Base-by-base conservation (phyloP, 2,888 invertebrate species). In the Theristus sp. region DNA sequence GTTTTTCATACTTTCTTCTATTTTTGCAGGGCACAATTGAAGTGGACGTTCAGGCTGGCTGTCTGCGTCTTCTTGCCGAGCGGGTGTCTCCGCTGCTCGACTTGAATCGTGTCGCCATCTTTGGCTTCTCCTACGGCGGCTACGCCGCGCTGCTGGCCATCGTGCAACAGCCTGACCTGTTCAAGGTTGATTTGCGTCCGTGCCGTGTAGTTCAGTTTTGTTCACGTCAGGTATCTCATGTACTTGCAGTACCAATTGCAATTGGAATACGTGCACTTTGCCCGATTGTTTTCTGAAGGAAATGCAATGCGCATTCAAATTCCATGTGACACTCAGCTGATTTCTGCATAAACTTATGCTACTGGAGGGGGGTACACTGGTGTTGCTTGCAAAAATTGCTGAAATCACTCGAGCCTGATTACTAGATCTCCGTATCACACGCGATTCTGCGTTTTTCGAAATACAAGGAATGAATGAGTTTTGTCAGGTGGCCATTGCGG, bases 81-180 rank as follows among this genome's bases (percentile, higher is more conserved):
- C 27, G 31, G 89, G 0, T 84, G 86, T 64, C 84, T 86, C 64
- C 84, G 84, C 89, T 85, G 69, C 87, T 99, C 64, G 98, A 99
- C 74, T 81, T 91, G 80, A 82, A 82, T 66, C 80, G 96, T 56
- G 84, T 99, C 22, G 94, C 89, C 0, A 88, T 98, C 67, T 90
- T 91, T 73, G 98, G 98, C 0, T 98, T 96, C 94, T 94, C 94
- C 54, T 99, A 98, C 73, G 98, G 96, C 80, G 98, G 96, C 30
- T 98, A 96, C 78, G 81, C 98, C 47, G 89, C 93, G 63, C 81
- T 98, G 30, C 87, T 94, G 83, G 93, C 88, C 1, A 79, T 98
- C 55, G 87, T 88, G 63, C 89, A 91, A 65, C 83, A 88, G 72
- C 89, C 93, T 0, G 84, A 90, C 70, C 80, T 91, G 64, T 96